Percentiles rank a stretch among this genome's conserved stretches.
phyloP scores from a whole-genome alignment of 2,113 vertebrate species.

The Addax nasomaculatus region DNA sequence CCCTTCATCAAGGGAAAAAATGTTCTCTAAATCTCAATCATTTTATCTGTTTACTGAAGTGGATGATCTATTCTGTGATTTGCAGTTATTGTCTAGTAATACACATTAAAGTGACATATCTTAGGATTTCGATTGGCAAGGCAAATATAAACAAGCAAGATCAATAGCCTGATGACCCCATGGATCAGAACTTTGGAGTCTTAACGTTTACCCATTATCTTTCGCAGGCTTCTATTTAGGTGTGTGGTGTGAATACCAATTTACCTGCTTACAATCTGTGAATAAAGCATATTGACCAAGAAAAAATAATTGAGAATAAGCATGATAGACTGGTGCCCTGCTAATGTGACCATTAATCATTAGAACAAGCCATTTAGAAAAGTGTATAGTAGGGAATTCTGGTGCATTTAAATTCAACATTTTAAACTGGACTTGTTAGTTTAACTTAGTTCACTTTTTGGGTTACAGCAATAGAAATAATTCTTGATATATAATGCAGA shows the following conservation, averaged over 20 bases:
- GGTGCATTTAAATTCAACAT: neutral
- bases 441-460: neutral
- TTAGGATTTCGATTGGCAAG: slow-evolving; percentile 21
- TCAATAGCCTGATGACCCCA: slow-evolving; percentile 28
- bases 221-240: slow-evolving; percentile 29
- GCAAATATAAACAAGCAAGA: slow-evolving; percentile 48
- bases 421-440: neutral
- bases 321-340: neutral
- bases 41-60: slow-evolving; percentile 61
- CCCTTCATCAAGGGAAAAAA: slow-evolving; percentile 48
- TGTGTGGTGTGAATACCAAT: neutral
- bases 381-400: neutral
- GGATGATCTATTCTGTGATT: slow-evolving; percentile 53
- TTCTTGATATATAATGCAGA: neutral
- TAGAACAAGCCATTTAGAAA: neutral
- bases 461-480: neutral
- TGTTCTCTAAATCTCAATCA: slow-evolving; percentile 51
- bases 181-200: slow-evolving; percentile 14
- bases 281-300: slow-evolving; percentile 16
- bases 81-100: neutral
- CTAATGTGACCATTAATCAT: neutral
- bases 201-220: slow-evolving; percentile 44
- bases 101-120: slow-evolving; percentile 18
- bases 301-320: neutral
- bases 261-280: neutral